These are phyloP conservation scores for Zaprionus taronus DNA, from an alignment of 1,140 invertebrate species.

Conservation along the genomic window DNA sequence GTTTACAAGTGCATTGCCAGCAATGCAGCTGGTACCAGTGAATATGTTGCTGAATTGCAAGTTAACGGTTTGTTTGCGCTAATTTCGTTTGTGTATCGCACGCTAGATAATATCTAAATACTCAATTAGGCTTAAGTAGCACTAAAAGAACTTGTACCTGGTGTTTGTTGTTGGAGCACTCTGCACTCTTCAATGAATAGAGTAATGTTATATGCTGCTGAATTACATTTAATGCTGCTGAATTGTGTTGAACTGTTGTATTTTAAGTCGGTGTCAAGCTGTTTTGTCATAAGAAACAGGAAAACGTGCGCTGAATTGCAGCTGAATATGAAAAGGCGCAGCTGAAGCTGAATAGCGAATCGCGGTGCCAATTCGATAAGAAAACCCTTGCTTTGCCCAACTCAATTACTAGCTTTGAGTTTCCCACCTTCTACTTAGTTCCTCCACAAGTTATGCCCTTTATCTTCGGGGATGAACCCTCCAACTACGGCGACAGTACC, in stretches of 20 bases:
- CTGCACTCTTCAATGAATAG: conserved; percentile 15
- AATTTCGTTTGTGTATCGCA: conserved; percentile 38
- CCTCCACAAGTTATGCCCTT: conserved; percentile 90
- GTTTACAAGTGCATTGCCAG: conserved; percentile 86
- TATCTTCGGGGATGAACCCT: conserved; percentile 88
- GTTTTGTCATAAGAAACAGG: neutral
- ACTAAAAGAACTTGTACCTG: conserved; percentile 40
- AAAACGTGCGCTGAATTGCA: conserved; percentile 6
- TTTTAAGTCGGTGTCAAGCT: conserved; percentile 12
- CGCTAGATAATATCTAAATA: conserved; percentile 44
- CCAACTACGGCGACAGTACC: conserved; percentile 88
- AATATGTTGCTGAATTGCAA: conserved; percentile 85
- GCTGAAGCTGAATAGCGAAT: neutral
- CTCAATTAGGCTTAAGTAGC: conserved; percentile 35
- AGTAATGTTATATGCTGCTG: conserved; percentile 16
- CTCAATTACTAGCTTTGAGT: too few species aligned
- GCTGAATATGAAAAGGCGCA: neutral
- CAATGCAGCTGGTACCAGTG: conserved; percentile 86
- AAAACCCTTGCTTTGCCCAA: neutral
- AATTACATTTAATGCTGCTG: conserved; percentile 21
- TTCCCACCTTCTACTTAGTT: conserved; percentile 41
- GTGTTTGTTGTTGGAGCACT: conserved; percentile 62
- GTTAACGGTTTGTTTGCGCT: conserved; percentile 86
- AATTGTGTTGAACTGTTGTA: neutral
- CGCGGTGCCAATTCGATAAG: too few species aligned